phyloP scores from a whole-genome alignment of 2,113 vertebrate species.

The Phalacrocorax brasilianus region DNA sequence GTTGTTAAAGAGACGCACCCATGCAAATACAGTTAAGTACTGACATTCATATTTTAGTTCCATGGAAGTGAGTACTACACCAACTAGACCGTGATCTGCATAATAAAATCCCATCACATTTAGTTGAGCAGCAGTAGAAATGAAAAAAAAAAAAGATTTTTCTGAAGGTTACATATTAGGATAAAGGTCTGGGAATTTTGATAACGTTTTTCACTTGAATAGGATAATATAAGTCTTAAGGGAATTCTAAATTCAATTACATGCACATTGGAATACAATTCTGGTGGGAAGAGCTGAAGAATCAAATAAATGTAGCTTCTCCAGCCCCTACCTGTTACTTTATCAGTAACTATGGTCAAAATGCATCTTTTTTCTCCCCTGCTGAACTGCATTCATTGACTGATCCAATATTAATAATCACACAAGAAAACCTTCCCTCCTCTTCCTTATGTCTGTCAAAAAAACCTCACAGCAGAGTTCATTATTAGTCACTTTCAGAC shows the following conservation, averaged over 20 bases:
- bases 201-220: constrained; percentile 5
- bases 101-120: neutral
- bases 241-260: constrained; percentile 14
- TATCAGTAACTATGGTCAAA: neutral
- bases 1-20: neutral
- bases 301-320: neutral
- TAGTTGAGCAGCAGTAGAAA: neutral
- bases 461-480: neutral
- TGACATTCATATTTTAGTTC: neutral
- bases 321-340: neutral
- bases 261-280: neutral
- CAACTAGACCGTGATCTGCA: neutral
- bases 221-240: neutral
- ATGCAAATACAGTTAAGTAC: neutral
- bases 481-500: no score
- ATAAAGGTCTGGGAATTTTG: constrained; percentile 2
- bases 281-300: neutral
- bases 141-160: neutral
- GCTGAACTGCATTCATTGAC: neutral
- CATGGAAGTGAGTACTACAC: neutral
- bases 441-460: neutral
- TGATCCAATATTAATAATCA: neutral
- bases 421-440: neutral
- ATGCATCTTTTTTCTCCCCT: neutral
- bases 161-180: neutral